Conservation (phyloP, 2,888 invertebrate genomes). For the Dione vanillae region DNA sequence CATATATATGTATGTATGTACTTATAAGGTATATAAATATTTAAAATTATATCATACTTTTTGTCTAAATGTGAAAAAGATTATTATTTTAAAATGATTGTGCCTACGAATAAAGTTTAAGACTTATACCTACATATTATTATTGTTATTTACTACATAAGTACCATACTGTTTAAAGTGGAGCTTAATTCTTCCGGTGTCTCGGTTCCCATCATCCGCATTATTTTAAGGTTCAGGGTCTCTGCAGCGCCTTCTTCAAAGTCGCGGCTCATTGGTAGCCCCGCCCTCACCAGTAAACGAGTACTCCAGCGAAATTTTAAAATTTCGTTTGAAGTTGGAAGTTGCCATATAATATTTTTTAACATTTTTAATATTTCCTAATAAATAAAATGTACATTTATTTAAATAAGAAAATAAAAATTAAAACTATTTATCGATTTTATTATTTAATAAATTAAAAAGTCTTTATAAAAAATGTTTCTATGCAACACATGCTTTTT, state of each 20-base stretch:
- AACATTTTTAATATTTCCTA: slow-evolving; percentile 66
- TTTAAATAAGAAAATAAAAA: too few relatives aligned
- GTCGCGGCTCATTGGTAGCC: slow-evolving; percentile 48
- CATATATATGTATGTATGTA: neutral
- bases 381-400: too few relatives aligned
- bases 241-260: slow-evolving; percentile 55
- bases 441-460: too few relatives aligned
- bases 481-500: neutral
- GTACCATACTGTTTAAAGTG: slow-evolving; percentile 68
- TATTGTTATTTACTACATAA: neutral
- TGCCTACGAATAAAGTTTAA: neutral
- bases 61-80: neutral
- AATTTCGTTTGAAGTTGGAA: slow-evolving; percentile 60
- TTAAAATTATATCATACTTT: neutral
- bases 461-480: too few relatives aligned
- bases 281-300: slow-evolving; percentile 61
- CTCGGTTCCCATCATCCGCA: slow-evolving; percentile 60
- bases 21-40: neutral
- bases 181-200: slow-evolving; percentile 55
- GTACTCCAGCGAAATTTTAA: slow-evolving; percentile 67
- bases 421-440: too few relatives aligned
- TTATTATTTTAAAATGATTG: neutral
- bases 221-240: slow-evolving; percentile 56
- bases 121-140: neutral
- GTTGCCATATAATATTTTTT: slow-evolving; percentile 55